phyloP scores from a whole-genome alignment of 2,797 vertebrate genomes.

The Siniperca undulata region DNA sequence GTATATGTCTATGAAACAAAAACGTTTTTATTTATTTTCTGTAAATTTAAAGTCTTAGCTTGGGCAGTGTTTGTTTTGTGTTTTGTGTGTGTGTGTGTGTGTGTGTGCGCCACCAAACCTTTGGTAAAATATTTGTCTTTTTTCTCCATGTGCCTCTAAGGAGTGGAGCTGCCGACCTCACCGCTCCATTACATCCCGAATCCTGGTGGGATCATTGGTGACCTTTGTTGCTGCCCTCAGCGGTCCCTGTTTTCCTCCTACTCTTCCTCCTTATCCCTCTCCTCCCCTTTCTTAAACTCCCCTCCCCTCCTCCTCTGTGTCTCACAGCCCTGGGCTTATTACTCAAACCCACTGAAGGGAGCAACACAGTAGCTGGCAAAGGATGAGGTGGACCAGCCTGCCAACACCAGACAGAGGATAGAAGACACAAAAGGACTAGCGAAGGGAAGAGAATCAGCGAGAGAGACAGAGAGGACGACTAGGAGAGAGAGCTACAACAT shows the following conservation, averaged over 20 bases:
- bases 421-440: constrained; percentile 67
- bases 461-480: constrained; percentile 16
- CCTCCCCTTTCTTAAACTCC: constrained; percentile 67
- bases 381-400: constrained; percentile 73
- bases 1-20: neutral
- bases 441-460: constrained; percentile 46
- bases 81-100: constrained; percentile 8
- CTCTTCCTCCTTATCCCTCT: constrained; percentile 54
- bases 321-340: constrained; percentile 69
- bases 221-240: constrained; percentile 64
- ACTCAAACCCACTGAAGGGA: constrained; percentile 69
- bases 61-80: neutral
- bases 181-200: constrained; percentile 59
- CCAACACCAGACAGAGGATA: constrained; percentile 75
- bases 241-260: constrained; percentile 46
- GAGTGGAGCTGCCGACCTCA: constrained; percentile 42
- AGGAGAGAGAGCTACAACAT: constrained; percentile 35
- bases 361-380: constrained; percentile 76
- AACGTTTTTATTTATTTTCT: neutral
- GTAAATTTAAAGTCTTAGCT: neutral
- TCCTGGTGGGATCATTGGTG: constrained; percentile 67
- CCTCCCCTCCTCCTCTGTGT: constrained; percentile 58
- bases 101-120: neutral
- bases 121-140: neutral
- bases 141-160: constrained; percentile 49